Percentiles rank a stretch among this genome's conserved stretches.
Evolutionary conservation across 53 echinoderm and acorn worm genomes (phyloP).

Genomic region (Glandiceps talaboti): DNA sequence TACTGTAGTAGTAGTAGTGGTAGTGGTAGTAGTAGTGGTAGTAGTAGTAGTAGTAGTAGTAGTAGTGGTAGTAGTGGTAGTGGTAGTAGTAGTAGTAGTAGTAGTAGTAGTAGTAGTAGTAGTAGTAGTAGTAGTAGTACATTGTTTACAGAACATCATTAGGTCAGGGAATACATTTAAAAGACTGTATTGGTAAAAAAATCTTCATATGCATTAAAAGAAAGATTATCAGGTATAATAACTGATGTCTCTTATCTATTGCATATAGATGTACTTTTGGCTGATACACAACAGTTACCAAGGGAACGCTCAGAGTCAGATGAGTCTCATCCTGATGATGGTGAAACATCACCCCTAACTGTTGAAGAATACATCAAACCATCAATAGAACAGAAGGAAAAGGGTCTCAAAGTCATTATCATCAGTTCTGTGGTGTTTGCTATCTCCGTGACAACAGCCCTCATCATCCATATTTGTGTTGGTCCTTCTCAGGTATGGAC

Average conservation of each 20-base stretch:
- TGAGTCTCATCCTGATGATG: background rate
- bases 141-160: no score
- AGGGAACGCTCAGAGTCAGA: background rate
- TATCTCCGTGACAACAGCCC: conserved; percentile 48
- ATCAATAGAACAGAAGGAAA: background rate
- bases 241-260: background rate
- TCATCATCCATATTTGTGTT: conserved; percentile 64
- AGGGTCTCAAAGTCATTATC: conserved; percentile 76
- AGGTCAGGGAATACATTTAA: no score
- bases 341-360: background rate
- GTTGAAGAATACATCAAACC: background rate
- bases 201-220: background rate
- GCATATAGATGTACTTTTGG: background rate
- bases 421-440: conserved; percentile 56
- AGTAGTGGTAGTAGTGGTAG: no score
- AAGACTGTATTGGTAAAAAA: no score
- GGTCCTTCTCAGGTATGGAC: conserved; percentile 47
- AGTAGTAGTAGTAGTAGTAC: no score
- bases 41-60: no score
- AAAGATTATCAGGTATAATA: background rate
- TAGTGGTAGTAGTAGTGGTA: no score
- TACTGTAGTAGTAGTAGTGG: no score
- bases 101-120: no score
- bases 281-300: background rate
- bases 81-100: no score